Evolutionary conservation across 2,113 vertebrate genomes (phyloP), one percentile per base, ranked within the genome.

Genomic region (Mustela lutreola): DNA sequence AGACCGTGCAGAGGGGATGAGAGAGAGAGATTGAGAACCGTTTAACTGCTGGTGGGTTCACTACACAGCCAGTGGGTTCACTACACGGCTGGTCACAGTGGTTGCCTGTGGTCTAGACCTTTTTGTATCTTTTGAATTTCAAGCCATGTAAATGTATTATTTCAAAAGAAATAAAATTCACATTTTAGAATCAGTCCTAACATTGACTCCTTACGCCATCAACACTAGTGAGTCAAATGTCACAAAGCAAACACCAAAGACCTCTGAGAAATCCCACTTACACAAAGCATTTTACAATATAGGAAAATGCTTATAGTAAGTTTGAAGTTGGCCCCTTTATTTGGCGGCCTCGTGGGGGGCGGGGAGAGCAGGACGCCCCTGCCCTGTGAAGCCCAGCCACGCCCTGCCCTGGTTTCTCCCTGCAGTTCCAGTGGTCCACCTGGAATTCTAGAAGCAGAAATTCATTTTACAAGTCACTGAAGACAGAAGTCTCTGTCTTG

Each of bases 141-240:
- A 84, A 97, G 80, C 91, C 87, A 80, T 63, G 73, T 95, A 94
- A 95, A 89, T 96, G 45, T 92, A 83, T 87, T 96, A 91, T 97
- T 96, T 92, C 76, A 91, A 87, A 96, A 84, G 73, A 95, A 97
- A 96, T 95, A 95, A 95, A 91, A 70, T 73, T 58, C 39, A 67
- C 87, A 93, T 91, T 97, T 87, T 67, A 42, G 89, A 96, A 93
- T 10, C 15, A 56, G 22, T 36, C 48, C 45, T 58, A n/a, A 82
- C 33, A 4, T n/a, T 53, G 33, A 50, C 42, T 96, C 8, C 75
- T 56, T n/a, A 24, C 11, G 31, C 10, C 31, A 24, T 9, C 71
- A 91, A 86, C 24, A 45, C 33, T 39, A 75, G 21, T 33, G 45
- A 94, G 31, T 83, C 39, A 75, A 53, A 14, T 24, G 26, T 19